Conservation (phyloP, 2,888 invertebrate genomes). For the Thymelicus lineola region DNA sequence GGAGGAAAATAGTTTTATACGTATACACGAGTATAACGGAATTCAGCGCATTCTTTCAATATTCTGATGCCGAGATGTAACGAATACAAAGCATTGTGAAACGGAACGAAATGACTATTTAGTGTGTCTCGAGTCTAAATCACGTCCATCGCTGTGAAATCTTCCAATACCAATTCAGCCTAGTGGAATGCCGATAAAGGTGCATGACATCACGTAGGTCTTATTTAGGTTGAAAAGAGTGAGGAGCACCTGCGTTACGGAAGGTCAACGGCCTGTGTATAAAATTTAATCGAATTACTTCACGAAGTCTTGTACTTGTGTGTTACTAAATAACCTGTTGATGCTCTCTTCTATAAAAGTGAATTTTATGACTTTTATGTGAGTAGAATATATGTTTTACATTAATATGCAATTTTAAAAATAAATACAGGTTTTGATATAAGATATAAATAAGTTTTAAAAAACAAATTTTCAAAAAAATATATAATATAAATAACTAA, state of each 20-base stretch:
- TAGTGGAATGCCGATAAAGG: constrained; percentile 66
- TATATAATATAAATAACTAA: too few relatives aligned
- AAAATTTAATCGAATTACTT: constrained; percentile 72
- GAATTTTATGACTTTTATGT: too few relatives aligned
- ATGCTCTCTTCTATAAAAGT: too few relatives aligned
- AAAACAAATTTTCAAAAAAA: too few relatives aligned
- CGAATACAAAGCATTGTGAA: constrained; percentile 2
- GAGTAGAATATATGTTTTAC: too few relatives aligned
- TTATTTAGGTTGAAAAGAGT: constrained; percentile 66
- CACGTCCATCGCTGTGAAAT: constrained; percentile 76
- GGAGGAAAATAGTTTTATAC: background rate
- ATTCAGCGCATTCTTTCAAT: background rate
- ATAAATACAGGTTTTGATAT: too few relatives aligned
- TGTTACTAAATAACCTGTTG: background rate
- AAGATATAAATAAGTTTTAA: too few relatives aligned
- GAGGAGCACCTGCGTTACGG: constrained; percentile 56
- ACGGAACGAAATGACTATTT: constrained; percentile 41
- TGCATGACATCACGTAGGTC: constrained; percentile 71
- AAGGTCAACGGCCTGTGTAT: constrained; percentile 69
- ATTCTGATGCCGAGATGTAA: constrained; percentile 1
- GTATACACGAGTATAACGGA: background rate
- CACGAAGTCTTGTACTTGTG: constrained; percentile 20
- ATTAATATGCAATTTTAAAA: too few relatives aligned
- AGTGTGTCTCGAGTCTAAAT: constrained; percentile 65
- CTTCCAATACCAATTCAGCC: constrained; percentile 66